A percentile compares a stretch with the other conserved stretches of the same genome.
phyloP scores from a whole-genome alignment of 1,140 invertebrate species.

The Plectrocnemia conspersa region DNA sequence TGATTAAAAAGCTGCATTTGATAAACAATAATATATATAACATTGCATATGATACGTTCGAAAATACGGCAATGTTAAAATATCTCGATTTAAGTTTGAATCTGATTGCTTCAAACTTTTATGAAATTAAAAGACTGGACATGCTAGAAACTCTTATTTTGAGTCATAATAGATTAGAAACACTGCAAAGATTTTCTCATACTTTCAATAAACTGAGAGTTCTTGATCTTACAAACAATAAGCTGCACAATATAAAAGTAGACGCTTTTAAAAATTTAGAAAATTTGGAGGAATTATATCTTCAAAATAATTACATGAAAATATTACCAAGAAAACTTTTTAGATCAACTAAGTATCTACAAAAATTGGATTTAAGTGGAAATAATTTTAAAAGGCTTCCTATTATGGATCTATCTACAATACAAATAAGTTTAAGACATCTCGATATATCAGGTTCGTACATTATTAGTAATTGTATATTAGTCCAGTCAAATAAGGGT shows the following conservation, averaged over 20 bases:
- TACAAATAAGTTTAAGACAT: background rate
- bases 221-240: conserved; percentile 1
- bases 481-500: too few relatives aligned
- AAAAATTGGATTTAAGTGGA: conserved; percentile 1
- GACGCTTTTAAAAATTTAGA: conserved; percentile 4
- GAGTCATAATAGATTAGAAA: background rate
- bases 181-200: background rate
- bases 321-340: background rate
- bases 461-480: background rate
- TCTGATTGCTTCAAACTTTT: background rate
- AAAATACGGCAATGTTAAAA: background rate
- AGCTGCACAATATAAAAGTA: background rate
- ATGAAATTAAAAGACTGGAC: background rate
- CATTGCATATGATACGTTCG: background rate
- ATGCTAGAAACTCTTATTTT: background rate
- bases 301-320: conserved; percentile 2
- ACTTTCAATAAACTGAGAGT: background rate
- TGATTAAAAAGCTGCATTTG: background rate
- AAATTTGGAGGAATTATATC: background rate
- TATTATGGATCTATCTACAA: background rate
- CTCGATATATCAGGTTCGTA: conserved; percentile 1
- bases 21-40: background rate
- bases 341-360: background rate
- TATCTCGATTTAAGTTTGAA: conserved; percentile 9
- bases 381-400: background rate